Evolutionary conservation across 64 coral and sea anemone genomes (phyloP).

Genomic region (Exaiptasia diaphana): DNA sequence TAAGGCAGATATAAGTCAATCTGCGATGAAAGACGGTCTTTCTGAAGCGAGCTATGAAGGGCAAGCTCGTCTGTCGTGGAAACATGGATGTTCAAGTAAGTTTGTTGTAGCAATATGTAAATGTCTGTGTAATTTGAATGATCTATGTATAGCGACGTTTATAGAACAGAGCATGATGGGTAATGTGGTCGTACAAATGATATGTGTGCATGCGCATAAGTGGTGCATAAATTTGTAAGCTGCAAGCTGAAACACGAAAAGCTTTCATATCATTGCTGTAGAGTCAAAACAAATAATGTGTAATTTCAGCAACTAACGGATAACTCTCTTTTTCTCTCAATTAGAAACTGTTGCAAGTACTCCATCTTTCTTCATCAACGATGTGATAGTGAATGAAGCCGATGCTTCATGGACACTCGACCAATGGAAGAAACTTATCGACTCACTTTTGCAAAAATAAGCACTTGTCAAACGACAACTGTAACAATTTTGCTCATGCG

Average conservation of each 20-base stretch:
- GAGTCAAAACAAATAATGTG: too few species aligned
- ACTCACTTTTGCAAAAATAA: slow-evolving; percentile 18
- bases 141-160: too few species aligned
- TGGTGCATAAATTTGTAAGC: too few species aligned
- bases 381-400: slow-evolving; percentile 36
- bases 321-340: too few species aligned
- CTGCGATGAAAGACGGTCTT: slow-evolving; percentile 44
- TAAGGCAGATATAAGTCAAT: slow-evolving; percentile 21
- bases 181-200: too few species aligned
- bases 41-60: background rate
- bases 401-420: slow-evolving; percentile 33
- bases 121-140: background rate
- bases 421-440: slow-evolving; percentile 55
- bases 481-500: too few species aligned
- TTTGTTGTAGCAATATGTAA: background rate
- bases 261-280: too few species aligned
- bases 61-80: slow-evolving; percentile 32
- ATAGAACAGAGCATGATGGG: too few species aligned
- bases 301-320: too few species aligned
- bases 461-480: too few species aligned
- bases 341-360: slow-evolving; percentile 45
- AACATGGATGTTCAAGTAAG: slow-evolving; percentile 63
- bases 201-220: too few species aligned
- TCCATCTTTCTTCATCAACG: slow-evolving; percentile 47
- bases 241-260: too few species aligned